Percentiles rank a stretch among this genome's conserved stretches.
Evolutionary conservation across 1,140 invertebrate genomes (phyloP).

Genomic region (Zaprionus ghesquierei): DNA sequence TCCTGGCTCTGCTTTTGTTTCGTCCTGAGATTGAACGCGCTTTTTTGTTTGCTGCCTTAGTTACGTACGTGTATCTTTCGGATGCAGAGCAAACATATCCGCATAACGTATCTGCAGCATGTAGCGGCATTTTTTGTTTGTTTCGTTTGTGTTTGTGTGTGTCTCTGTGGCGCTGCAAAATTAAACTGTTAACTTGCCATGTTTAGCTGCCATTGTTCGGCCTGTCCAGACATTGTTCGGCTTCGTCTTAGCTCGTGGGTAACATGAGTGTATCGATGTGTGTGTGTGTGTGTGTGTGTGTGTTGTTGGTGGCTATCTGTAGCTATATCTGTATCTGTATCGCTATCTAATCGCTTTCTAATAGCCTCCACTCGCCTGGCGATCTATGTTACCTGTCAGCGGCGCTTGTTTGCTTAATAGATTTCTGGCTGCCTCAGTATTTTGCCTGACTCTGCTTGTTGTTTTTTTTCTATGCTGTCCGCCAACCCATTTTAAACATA

Average conservation of each 20-base stretch:
- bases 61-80: constrained; percentile 62
- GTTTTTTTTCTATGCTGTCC: constrained; percentile 13
- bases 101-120: constrained; percentile 49
- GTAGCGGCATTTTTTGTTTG: constrained; percentile 65
- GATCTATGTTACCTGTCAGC: constrained; percentile 76
- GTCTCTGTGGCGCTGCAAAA: constrained; percentile 61
- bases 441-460: neutral
- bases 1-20: constrained; percentile 60
- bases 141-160: constrained; percentile 20
- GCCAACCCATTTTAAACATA: constrained; percentile 61
- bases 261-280: constrained; percentile 53
- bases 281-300: constrained; percentile 17
- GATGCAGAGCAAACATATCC: constrained; percentile 58
- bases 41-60: constrained; percentile 36
- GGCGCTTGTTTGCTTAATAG: constrained; percentile 73
- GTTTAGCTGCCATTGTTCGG: constrained; percentile 79
- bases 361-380: constrained; percentile 64
- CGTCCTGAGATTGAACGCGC: constrained; percentile 74
- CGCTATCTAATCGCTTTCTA: constrained; percentile 81
- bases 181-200: constrained; percentile 81
- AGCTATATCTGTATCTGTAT: constrained; percentile 65
- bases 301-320: constrained; percentile 40
- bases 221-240: constrained; percentile 66
- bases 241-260: constrained; percentile 51
- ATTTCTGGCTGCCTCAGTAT: constrained; percentile 46